phyloP scores from a whole-genome alignment of 2,797 vertebrate genomes.

The Sebastes baramenuke region DNA sequence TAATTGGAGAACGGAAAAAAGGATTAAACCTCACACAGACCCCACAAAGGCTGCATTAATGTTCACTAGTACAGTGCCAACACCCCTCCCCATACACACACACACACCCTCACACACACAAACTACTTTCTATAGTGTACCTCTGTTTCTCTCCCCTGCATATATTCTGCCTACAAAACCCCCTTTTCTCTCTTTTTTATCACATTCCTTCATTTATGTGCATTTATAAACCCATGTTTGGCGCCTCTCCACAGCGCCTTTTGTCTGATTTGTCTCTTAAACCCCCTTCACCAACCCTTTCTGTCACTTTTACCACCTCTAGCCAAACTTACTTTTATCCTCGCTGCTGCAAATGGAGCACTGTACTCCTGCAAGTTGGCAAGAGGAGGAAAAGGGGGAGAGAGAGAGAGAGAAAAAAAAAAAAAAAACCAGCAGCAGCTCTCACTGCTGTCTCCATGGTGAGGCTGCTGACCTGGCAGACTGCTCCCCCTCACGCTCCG shows the following conservation, averaged over 20 bases:
- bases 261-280: constrained; percentile 55
- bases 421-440: constrained; percentile 60
- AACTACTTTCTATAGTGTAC: constrained; percentile 50
- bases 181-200: not conserved
- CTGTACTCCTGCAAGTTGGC: constrained; percentile 52
- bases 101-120: constrained; percentile 16
- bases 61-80: constrained; percentile 67
- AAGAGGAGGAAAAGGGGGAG: not conserved
- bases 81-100: constrained; percentile 24
- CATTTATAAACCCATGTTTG: constrained; percentile 44
- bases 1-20: constrained; percentile 75
- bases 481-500: constrained; percentile 10
- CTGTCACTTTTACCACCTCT: constrained; percentile 36
- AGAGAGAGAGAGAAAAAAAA: constrained; percentile 15
- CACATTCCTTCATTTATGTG: constrained; percentile 64
- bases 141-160: constrained; percentile 23
- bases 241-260: constrained; percentile 22
- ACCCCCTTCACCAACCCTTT: constrained; percentile 32
- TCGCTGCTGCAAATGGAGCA: constrained; percentile 34
- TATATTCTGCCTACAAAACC: constrained; percentile 34
- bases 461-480: constrained; percentile 79
- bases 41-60: constrained; percentile 76
- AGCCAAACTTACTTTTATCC: constrained; percentile 14
- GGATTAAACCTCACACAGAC: constrained; percentile 69
- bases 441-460: constrained; percentile 77